A percentile compares a stretch with the other conserved stretches of the same genome.
Conservation (phyloP, 2,797 vertebrate genomes). For the Arrhamphus sclerolepis region DNA sequence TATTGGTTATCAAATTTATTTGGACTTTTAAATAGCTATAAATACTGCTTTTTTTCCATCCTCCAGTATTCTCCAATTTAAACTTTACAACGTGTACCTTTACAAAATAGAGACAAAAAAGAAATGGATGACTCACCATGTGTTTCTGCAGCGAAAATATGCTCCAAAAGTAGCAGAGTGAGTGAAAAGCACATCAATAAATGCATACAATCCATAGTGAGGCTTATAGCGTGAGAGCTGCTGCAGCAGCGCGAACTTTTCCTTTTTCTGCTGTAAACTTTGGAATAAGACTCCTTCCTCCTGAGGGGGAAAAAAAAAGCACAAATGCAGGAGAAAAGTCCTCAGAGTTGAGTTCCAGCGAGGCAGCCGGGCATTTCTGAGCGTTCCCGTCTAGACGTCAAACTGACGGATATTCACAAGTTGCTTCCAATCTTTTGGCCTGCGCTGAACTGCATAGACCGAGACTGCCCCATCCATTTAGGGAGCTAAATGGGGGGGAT, state of each 20-base stretch:
- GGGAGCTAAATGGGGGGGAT: constrained; percentile 55
- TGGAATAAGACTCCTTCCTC: constrained; percentile 2
- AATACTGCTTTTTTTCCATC: no score
- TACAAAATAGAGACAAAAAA: not conserved
- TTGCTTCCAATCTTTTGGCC: constrained; percentile 78
- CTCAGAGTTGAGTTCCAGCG: constrained; percentile 64
- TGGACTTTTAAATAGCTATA: no score
- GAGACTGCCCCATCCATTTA: constrained; percentile 81
- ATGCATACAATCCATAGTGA: constrained; percentile 82
- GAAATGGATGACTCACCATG: constrained; percentile 72
- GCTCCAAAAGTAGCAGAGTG: constrained; percentile 72
- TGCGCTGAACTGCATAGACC: constrained; percentile 76
- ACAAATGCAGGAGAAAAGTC: constrained; percentile 60
- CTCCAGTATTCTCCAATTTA: not conserved
- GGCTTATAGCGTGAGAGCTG: constrained; percentile 58
- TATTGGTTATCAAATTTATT: no score
- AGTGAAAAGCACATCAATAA: constrained; percentile 79
- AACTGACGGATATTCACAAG: constrained; percentile 71
- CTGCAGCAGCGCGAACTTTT: constrained; percentile 61
- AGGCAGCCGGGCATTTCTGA: constrained; percentile 70
- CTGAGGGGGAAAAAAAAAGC: constrained; percentile 26
- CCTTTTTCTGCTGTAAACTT: constrained; percentile 66
- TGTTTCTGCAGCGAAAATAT: constrained; percentile 71
- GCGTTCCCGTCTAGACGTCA: constrained; percentile 58
- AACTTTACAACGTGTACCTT: not conserved